Evolutionary conservation across 2,113 vertebrate species (phyloP), one percentile per base, ranked within the genome.

Genomic region (Sisor rabdophorus): DNA sequence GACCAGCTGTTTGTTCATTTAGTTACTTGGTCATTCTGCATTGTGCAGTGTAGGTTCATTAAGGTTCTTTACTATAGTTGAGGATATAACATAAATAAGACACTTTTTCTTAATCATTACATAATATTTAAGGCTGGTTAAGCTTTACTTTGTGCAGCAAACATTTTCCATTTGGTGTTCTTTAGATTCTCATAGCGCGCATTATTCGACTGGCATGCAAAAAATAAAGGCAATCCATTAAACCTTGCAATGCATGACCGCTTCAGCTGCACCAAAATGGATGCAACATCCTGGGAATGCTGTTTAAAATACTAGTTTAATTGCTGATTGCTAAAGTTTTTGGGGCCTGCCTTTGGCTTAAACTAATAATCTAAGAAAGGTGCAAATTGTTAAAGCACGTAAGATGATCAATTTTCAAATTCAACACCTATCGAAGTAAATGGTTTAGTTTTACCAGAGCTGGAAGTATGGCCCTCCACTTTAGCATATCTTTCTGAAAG

Each of bases 211-310:
- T 76, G 76, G 87, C 87, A 89, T 89, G 89, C 81, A 77, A 56
- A 81, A 60, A 55, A 83, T 76, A 76, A 77, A 78, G 70, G 40
- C 69, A 82, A 85, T 87, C 78, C 83, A 81, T 85, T 79, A 80
- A 78, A 78, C 16, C 85, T 89, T 87, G 83, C 88, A 79, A 80
- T 90, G 91, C 92, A 93, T 90, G 92, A 89, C 48, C 50, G 90
- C 91, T 91, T 91, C 79, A 85, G 86, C 90, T 91, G 86, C 82
- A 82, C 80, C 80, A 79, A 78, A 78, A 84, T 87, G 84, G 78
- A 86, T 77, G 87, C 75, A 76, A 32, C 73, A 79, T 52, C 73
- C 65, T 78, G 72, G 79, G 44, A 81, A 81, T 70, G 69, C 52
- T 77, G 17, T 56, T 56, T 83, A 71, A 77, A 80, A 30, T 78